Evolutionary conservation across 2,888 invertebrate genomes (phyloP).

Genomic region (Eremobia ochroleuca): DNA sequence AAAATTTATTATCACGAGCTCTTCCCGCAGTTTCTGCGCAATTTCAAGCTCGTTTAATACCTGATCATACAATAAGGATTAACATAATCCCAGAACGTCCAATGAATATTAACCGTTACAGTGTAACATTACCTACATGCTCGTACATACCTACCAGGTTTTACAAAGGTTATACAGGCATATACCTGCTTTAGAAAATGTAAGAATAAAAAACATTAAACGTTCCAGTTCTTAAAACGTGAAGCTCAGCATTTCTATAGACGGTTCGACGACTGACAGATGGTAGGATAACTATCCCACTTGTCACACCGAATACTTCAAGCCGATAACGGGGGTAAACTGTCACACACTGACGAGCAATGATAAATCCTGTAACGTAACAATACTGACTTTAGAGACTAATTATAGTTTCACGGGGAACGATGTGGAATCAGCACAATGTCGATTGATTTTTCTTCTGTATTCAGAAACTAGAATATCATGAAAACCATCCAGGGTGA

Average conservation of each 20-base stretch:
- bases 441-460: background rate
- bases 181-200: background rate
- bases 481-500: background rate
- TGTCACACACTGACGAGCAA: constrained; percentile 8
- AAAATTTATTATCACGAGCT: constrained; percentile 38
- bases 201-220: background rate
- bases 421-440: too few species aligned
- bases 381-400: background rate
- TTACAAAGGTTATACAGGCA: background rate
- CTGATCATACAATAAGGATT: constrained; percentile 61
- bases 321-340: constrained; percentile 1
- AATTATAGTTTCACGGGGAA: background rate
- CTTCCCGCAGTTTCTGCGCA: constrained; percentile 19
- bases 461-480: background rate
- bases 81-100: constrained; percentile 51
- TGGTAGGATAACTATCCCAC: constrained; percentile 16
- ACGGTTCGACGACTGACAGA: constrained; percentile 39
- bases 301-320: constrained; percentile 39
- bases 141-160: background rate
- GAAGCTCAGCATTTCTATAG: constrained; percentile 17
- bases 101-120: constrained; percentile 48
- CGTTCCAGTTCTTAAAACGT: background rate
- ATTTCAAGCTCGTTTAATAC: constrained; percentile 53
- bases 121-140: constrained; percentile 9
- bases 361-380: constrained; percentile 16